Conservation (phyloP, 2,797 vertebrate species). For the Aulostomus chinensis region DNA sequence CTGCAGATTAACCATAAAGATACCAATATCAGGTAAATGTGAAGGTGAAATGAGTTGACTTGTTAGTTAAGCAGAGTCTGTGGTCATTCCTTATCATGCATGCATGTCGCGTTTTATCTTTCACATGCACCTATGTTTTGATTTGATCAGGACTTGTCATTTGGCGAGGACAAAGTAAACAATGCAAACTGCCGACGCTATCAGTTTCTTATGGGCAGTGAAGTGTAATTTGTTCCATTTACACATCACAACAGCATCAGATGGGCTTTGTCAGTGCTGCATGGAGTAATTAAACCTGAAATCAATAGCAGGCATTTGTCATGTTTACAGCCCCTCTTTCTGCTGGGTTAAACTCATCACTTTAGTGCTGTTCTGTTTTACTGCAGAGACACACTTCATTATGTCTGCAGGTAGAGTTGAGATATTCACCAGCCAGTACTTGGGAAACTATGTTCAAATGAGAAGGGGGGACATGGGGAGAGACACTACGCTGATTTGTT, state of each 20-base stretch:
- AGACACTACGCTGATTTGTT: constrained; percentile 90
- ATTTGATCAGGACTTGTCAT: constrained; percentile 94
- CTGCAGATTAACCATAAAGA: constrained; percentile 8
- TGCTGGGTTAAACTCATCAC: constrained; percentile 99
- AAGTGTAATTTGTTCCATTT: constrained; percentile 99
- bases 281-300: constrained; percentile 99
- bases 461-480: constrained; percentile 84
- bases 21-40: neutral
- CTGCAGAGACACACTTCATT: constrained; percentile 99
- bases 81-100: constrained; percentile 4
- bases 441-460: constrained; percentile 89
- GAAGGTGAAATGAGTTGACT: constrained; percentile 9
- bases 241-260: constrained; percentile 99
- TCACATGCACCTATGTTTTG: constrained; percentile 82
- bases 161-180: constrained; percentile 96
- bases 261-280: constrained; percentile 99
- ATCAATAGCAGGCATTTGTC: constrained; percentile 99
- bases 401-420: constrained; percentile 99
- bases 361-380: constrained; percentile 99
- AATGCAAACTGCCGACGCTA: constrained; percentile 99
- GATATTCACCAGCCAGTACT: constrained; percentile 92
- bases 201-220: constrained; percentile 99
- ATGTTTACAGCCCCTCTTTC: constrained; percentile 99
- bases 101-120: constrained; percentile 12
- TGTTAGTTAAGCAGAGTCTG: constrained; percentile 7